Conservation (phyloP, 2,888 invertebrate genomes). For the Trichopoda pennipes region DNA sequence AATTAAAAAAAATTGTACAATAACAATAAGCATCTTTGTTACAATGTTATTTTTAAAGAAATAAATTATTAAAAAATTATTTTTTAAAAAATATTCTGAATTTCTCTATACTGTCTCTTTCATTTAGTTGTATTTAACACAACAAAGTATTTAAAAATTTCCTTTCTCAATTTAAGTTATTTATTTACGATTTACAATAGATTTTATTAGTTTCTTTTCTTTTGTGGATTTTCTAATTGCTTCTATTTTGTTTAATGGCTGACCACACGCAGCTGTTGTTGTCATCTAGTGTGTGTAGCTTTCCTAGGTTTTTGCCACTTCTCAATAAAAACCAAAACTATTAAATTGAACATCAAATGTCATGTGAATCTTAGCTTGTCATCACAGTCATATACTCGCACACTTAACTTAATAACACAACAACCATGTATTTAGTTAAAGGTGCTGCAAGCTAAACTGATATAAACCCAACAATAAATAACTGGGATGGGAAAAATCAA, state of each 20-base stretch:
- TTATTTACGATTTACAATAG: too few relatives aligned
- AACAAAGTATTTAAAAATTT: background rate
- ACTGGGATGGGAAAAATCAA: slow-evolving; percentile 1
- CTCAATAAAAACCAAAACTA: slow-evolving; percentile 60
- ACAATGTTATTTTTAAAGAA: too few relatives aligned
- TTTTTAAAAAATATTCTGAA: too few relatives aligned
- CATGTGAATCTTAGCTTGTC: slow-evolving; percentile 64
- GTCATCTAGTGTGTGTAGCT: slow-evolving; percentile 23
- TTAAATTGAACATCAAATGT: slow-evolving; percentile 65
- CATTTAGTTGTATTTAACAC: background rate
- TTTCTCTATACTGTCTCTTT: background rate
- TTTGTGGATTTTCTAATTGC: background rate
- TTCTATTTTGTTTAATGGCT: slow-evolving; percentile 25
- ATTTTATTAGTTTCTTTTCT: background rate
- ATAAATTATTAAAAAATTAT: too few relatives aligned
- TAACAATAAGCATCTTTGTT: too few relatives aligned
- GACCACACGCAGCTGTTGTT: slow-evolving; percentile 60
- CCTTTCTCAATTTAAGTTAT: too few relatives aligned
- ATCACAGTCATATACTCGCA: slow-evolving; percentile 48
- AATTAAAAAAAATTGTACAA: too few relatives aligned
- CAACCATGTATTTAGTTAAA: background rate
- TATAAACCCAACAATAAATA: background rate
- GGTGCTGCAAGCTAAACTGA: slow-evolving; percentile 4
- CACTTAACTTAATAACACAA: slow-evolving; percentile 11
- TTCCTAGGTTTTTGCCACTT: slow-evolving; percentile 29